Percentiles rank a stretch among this genome's conserved stretches.
These are phyloP conservation scores for Caenorhabditis sp. DNA, from an alignment of 2,888 invertebrate species.

Conservation along the genomic window DNA sequence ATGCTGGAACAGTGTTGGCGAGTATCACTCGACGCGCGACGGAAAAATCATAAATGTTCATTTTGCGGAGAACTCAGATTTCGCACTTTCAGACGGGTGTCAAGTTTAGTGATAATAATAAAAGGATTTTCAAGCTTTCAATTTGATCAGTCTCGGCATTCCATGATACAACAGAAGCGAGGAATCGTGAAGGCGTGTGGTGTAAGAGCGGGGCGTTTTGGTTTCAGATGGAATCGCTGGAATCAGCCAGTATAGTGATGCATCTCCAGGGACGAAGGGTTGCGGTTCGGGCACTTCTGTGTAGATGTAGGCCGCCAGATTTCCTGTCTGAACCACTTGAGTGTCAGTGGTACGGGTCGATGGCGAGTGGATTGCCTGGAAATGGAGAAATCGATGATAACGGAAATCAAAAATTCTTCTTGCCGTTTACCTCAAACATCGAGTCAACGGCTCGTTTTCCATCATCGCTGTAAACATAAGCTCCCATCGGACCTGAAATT, in stretches of 20 bases:
- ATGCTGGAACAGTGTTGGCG: conserved; percentile 65
- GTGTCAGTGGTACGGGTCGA: conserved; percentile 38
- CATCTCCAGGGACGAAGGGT: conserved; percentile 8
- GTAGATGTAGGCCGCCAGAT: conserved; percentile 58
- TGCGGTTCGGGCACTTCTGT: conserved; percentile 45
- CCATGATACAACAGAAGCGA: conserved; percentile 59
- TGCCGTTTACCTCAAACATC: conserved; percentile 19
- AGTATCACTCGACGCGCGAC: conserved; percentile 63
- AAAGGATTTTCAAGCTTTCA: conserved; percentile 38
- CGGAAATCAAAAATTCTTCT: background rate
- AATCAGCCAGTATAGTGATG: conserved; percentile 54
- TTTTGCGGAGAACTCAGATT: conserved; percentile 56
- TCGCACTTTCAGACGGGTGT: conserved; percentile 49
- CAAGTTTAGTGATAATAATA: conserved; percentile 28
- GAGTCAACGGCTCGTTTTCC: conserved; percentile 3
- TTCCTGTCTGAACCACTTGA: conserved; percentile 53
- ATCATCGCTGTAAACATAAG: conserved; percentile 56
- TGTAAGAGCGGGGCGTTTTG: conserved; percentile 10
- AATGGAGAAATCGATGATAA: background rate
- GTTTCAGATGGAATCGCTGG: conserved; percentile 40
- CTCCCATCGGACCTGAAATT: conserved; percentile 46
- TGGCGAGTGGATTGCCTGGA: conserved; percentile 35
- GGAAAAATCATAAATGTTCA: conserved; percentile 60
- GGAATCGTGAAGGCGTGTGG: conserved; percentile 56
- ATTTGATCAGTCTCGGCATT: conserved; percentile 54